Evolutionary conservation across 1,140 invertebrate genomes (phyloP), one percentile per base, ranked within the genome.

Genomic region (Anagrus nilaparvatae): DNA sequence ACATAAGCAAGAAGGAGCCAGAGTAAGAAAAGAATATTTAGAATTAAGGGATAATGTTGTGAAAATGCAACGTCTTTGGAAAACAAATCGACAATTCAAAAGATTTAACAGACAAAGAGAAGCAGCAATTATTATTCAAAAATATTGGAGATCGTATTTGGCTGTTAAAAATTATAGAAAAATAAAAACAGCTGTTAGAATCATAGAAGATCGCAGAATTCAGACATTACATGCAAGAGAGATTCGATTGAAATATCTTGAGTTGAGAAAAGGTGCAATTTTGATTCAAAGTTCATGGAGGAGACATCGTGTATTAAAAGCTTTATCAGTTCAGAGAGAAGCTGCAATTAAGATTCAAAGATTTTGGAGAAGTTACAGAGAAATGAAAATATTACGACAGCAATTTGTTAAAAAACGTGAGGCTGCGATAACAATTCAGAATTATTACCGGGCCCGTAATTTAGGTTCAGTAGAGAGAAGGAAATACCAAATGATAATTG

Each of bases 261-360:
- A 9, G 23, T 42, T 70, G 16, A 56, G 43, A 54, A 43, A 39
- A n/a, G 48, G 56, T 4, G 45, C 54, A 12, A 50, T 65, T 27
- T 50, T 45, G n/a, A 44, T 73, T 34, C 63, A 66, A 29, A 34
- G 46, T 42, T 40, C 42, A 10, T 60, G 49, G 25, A 59, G 59
- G 52, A 53, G 56, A 5, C 52, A 53, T 36, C 32, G 31, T 29
- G 54, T 12, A 20, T 10, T 17, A 16, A 10, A 21, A 40, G 17
- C 43, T 45, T 47, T 48, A 8, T 23, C 13, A n/a, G 17, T 0
- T 12, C 17, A 35, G n/a, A 39, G 50, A 20, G n/a, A 32, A 24
- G 61, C 65, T 1, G 60, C 60, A 4, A 47, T 53, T 16, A 65
- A 58, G 40, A 69, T 75, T 40, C 71, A 74, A 46, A 49, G 20